These are phyloP conservation scores for Leptinotarsa defecta DNA, from an alignment of 1,140 invertebrate species.

Conservation along the genomic window DNA sequence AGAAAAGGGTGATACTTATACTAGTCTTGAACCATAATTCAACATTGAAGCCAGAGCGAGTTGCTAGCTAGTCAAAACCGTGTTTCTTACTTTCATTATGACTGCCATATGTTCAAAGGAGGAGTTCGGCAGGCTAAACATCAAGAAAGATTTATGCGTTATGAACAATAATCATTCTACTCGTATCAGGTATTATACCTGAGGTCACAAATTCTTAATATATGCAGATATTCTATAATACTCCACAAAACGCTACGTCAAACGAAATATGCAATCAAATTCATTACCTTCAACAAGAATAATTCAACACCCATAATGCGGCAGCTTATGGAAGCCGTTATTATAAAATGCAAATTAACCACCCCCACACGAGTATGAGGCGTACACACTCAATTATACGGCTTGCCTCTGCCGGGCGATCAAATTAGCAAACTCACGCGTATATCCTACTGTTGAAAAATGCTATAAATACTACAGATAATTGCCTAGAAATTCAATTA, in stretches of 20 bases:
- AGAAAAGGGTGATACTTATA: too few species aligned
- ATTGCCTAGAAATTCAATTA: background rate
- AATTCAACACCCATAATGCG: background rate
- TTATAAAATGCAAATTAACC: conserved; percentile 6
- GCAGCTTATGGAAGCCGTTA: conserved; percentile 5
- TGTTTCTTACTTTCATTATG: too few species aligned
- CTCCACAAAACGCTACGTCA: background rate
- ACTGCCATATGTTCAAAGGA: too few species aligned
- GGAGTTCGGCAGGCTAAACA: too few species aligned
- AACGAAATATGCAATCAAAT: background rate
- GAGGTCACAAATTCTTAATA: background rate
- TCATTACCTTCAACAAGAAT: background rate
- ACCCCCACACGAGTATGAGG: conserved; percentile 1
- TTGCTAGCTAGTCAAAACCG: too few species aligned
- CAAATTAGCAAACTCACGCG: background rate
- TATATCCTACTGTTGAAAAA: background rate
- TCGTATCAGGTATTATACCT: too few species aligned
- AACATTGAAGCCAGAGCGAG: too few species aligned
- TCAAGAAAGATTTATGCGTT: too few species aligned
- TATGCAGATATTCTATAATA: background rate
- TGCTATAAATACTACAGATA: background rate
- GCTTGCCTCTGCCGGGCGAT: background rate
- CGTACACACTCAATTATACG: background rate
- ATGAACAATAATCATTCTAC: too few species aligned
- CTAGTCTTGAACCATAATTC: too few species aligned